Base-by-base conservation (phyloP, 2,113 vertebrate species). In the Corvus hawaiiensis region DNA sequence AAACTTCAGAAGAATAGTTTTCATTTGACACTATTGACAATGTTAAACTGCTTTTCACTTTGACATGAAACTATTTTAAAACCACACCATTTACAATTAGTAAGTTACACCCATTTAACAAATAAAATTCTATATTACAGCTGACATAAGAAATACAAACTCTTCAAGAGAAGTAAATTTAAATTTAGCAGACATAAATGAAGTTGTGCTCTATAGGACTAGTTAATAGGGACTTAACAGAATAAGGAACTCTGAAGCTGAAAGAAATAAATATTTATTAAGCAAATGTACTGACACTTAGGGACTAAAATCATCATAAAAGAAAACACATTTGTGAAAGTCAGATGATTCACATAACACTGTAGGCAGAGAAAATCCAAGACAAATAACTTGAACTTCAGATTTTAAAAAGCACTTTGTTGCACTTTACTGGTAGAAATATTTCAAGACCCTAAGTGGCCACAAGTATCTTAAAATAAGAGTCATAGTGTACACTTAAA, bases 201-300 rank as follows among this genome's bases (percentile, higher is more conserved):
- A 89, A 89, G 30, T 73, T 55, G 39, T 87, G 24, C 30, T 81
- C 44, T 72, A 35, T 2, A 1, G 21, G 13, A 67, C 52, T 64
- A 41, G 9, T 63, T 82, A 56, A 83, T 13, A 73, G 32, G 18
- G 32, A 66, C 55, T 85, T 74, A 59, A 52, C 3, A 82, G 22
- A 91, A 76, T 39, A 80, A 83, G 2, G 15, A 92, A 75, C n/a
- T n/a, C 48, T 32, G 39, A 92, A 81, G 61, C 30, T 59, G 80
- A 77, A 87, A 89, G 35, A 95, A 90, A 90, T 37, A 87, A 61
- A 15, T 86, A 93, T 85, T 92, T 86, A 67, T 89, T 68, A 91
- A 94, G 66, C 37, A 92, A 96, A 89, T 7, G 1, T 59, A 84
- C 33, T 78, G 27, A 93, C 76, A 86, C 75, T 77, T 66, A 63